Evolutionary conservation across 2,113 vertebrate species (phyloP).

Genomic region (Pollimyrus isidori): DNA sequence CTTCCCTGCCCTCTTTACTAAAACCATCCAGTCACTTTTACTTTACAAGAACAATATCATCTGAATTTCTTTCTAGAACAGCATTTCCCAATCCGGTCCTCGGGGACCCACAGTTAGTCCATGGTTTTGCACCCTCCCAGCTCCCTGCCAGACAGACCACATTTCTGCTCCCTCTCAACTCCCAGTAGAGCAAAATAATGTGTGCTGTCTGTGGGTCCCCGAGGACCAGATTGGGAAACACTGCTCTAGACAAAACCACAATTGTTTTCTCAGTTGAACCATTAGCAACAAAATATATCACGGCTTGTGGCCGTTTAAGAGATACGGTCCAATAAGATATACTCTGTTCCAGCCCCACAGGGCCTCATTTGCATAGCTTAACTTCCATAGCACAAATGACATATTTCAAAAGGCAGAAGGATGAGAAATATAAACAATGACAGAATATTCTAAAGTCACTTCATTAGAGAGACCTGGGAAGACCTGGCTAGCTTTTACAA

Average conservation of each 20-base stretch:
- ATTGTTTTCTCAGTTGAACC: not conserved
- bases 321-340: not conserved
- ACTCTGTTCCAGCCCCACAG: not conserved
- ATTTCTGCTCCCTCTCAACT: not conserved
- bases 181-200: not conserved
- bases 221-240: not conserved
- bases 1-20: not conserved
- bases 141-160: not conserved
- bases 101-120: not conserved
- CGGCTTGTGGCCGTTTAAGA: not conserved
- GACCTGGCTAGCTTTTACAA: not conserved
- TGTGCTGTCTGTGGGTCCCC: not conserved
- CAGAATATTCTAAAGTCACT: not conserved
- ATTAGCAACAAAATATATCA: not conserved
- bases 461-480: not conserved
- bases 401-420: not conserved
- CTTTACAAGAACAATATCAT: not conserved
- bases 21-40: not conserved
- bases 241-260: not conserved
- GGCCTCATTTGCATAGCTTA: not conserved
- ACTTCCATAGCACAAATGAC: not conserved
- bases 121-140: not conserved
- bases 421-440: not conserved
- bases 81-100: not conserved
- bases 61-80: not conserved